Base-by-base conservation (phyloP, 2,797 vertebrate genomes). In the Chloroceryle amazona region DNA sequence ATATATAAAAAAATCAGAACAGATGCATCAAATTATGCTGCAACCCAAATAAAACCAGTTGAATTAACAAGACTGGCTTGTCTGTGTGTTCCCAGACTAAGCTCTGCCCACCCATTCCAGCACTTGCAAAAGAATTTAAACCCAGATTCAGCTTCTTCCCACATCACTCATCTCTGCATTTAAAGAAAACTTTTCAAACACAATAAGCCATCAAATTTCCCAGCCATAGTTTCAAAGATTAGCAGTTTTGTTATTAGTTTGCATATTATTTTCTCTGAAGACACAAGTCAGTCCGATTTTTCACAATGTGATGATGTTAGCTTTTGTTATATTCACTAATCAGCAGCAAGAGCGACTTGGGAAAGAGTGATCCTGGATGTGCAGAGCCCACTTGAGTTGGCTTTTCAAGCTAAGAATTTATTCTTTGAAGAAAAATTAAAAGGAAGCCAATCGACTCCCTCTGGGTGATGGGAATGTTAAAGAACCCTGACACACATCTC, bases 131-230 rank as follows among this genome's bases (percentile, higher is more conserved):
- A 73, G 80, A 83, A 75, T 66, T 71, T 28, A 28, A 88, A n/a
- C 3, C 19, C 58, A 35, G 35, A 13, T 10, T 65, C 90, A 93
- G 86, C 37, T n/a, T 46, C 75, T 90, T 31, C 88, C 47, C 35
- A 58, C 44, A 81, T 68, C 78, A 54, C 18, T 89, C 37, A 62
- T 44, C 33, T 60, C 41, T 63, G 74, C 66, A 21, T 58, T 62
- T 63, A 46, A 95, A 58, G 68, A 61, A 72, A 93, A 71, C 28
- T 81, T 96, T 67, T 90, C 47, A 23, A 81, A 47, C 75, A 89
- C 90, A 86, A 3, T 13, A 71, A 47, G 42, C 42, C 73, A 52
- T 13, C 25, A 0, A 3, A 25, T 39, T 76, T 35, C n/a, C 78
- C 46, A 82, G 78, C 6, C 57, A 37, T 1, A 20, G 42, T 76